Evolutionary conservation across 2,797 vertebrate genomes (phyloP).

Genomic region (Scomberomorus guttatus): DNA sequence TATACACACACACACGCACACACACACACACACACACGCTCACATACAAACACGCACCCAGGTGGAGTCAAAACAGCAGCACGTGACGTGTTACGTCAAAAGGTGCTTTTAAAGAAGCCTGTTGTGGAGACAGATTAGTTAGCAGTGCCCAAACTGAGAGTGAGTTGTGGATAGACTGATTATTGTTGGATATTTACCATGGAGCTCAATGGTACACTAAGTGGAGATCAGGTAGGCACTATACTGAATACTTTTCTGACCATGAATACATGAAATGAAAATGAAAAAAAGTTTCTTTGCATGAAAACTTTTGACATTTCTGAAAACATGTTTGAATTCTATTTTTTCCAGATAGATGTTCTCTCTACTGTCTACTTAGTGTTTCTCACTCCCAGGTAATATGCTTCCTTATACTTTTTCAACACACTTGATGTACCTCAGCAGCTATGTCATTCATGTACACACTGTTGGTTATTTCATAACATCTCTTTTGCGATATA

Average conservation of each 20-base stretch:
- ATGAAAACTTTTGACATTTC: conserved; percentile 2
- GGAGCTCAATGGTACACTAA: conserved; percentile 41
- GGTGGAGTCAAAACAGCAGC: conserved; percentile 62
- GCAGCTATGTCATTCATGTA: no score
- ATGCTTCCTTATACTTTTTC: conserved; percentile 4
- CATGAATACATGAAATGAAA: not conserved
- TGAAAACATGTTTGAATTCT: not conserved
- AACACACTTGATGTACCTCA: not conserved
- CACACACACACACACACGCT: no score
- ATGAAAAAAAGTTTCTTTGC: not conserved
- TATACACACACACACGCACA: not conserved
- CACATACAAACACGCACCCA: conserved; percentile 4
- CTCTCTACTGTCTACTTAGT: conserved; percentile 79
- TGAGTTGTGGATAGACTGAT: conserved; percentile 1
- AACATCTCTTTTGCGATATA: no score
- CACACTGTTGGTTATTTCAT: not conserved
- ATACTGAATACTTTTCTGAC: not conserved
- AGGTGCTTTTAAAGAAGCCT: conserved; percentile 24
- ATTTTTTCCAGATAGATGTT: conserved; percentile 75
- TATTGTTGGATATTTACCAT: conserved; percentile 43
- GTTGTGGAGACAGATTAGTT: conserved; percentile 15
- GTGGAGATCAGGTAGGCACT: conserved; percentile 53
- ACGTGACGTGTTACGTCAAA: conserved; percentile 48
- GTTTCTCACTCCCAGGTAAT: conserved; percentile 82
- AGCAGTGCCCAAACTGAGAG: not conserved